A percentile compares a stretch with the other conserved stretches of the same genome.
These are phyloP conservation scores for Philaethria dido DNA, from an alignment of 2,888 invertebrate genomes.

Conservation along the genomic window DNA sequence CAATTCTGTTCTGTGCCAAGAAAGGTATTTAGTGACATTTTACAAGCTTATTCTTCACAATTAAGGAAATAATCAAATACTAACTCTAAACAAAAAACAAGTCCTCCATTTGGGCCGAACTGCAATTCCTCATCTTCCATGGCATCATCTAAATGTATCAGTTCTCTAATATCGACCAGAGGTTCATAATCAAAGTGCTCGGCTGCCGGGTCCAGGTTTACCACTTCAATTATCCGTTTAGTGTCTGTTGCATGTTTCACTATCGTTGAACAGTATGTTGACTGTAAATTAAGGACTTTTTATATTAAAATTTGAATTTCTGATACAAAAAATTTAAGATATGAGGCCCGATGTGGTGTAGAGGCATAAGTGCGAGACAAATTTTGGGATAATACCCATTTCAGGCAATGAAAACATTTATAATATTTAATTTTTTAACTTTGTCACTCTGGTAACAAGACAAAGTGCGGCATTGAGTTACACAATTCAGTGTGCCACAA, in stretches of 20 bases:
- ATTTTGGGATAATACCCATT: no score
- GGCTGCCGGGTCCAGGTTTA: constrained; percentile 99
- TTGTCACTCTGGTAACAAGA: no score
- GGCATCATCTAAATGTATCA: constrained; percentile 97
- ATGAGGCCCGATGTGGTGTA: no score
- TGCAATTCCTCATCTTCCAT: constrained; percentile 97
- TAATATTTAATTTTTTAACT: no score
- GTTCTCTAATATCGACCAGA: constrained; percentile 91
- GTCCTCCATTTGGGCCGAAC: constrained; percentile 98
- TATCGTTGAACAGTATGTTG: constrained; percentile 96
- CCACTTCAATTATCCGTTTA: constrained; percentile 91
- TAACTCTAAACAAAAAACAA: constrained; percentile 97
- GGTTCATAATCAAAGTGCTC: constrained; percentile 97
- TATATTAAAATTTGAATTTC: background rate
- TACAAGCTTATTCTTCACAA: no score
- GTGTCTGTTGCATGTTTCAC: constrained; percentile 92
- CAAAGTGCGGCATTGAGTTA: no score
- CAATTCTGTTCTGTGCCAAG: no score
- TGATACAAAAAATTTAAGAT: background rate
- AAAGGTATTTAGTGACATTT: no score
- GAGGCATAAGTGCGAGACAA: no score
- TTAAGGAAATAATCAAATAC: constrained; percentile 52
- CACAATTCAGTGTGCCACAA: no score
- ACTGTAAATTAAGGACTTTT: constrained; percentile 80
- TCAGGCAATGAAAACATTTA: no score